Evolutionary conservation across 2,888 invertebrate genomes (phyloP).

Genomic region (Leptopilina syphax): DNA sequence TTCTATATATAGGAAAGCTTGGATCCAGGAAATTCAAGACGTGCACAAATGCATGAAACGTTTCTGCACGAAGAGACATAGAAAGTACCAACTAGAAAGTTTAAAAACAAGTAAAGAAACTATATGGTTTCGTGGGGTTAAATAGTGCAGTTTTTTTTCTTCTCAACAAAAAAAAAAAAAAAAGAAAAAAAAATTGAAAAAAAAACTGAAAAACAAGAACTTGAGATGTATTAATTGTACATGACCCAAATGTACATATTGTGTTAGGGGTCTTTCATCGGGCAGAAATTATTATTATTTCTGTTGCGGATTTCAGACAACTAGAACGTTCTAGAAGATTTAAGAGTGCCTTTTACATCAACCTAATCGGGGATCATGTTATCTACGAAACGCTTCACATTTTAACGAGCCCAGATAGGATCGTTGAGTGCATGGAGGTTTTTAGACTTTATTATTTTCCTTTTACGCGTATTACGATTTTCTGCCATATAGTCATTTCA

Average conservation of each 20-base stretch:
- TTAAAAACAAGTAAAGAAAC: slow-evolving; percentile 7
- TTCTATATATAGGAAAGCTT: not conserved
- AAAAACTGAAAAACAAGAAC: not conserved
- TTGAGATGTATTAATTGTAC: slow-evolving; percentile 37
- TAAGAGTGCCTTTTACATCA: slow-evolving; percentile 38
- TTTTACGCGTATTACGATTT: slow-evolving; percentile 34
- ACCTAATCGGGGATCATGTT: slow-evolving; percentile 11
- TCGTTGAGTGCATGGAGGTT: slow-evolving; percentile 1
- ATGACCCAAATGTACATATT: slow-evolving; percentile 37
- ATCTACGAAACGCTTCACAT: slow-evolving; percentile 31
- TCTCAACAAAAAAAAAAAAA: too few relatives aligned
- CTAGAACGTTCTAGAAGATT: slow-evolving; percentile 28
- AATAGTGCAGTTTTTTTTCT: not conserved
- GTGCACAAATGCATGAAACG: slow-evolving; percentile 7
- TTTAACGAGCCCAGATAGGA: slow-evolving; percentile 37
- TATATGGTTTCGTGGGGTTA: not conserved
- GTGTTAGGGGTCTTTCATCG: slow-evolving; percentile 16
- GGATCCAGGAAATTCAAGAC: not conserved
- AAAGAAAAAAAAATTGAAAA: too few relatives aligned
- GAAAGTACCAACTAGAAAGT: slow-evolving; percentile 16
- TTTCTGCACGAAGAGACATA: slow-evolving; percentile 10
- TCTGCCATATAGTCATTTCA: not conserved
- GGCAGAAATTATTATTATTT: slow-evolving; percentile 12
- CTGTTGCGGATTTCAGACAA: slow-evolving; percentile 12
- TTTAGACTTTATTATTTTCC: slow-evolving; percentile 21